phyloP scores from a whole-genome alignment of 2,888 invertebrate species.

The Aspidapion aeneum region DNA sequence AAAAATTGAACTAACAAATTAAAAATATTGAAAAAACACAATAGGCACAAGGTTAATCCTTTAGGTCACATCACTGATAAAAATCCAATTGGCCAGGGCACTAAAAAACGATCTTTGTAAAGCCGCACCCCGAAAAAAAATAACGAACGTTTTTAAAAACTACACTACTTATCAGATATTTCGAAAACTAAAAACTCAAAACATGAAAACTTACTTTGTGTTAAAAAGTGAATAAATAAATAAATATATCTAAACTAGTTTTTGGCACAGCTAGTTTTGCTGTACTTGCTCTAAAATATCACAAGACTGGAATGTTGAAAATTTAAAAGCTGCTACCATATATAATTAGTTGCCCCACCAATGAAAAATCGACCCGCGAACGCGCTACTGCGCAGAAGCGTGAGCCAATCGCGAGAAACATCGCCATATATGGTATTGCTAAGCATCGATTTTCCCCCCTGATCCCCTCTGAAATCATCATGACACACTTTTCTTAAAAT shows the following conservation, averaged over 20 bases:
- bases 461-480: constrained; percentile 31
- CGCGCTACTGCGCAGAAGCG: constrained; percentile 36
- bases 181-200: constrained; percentile 5
- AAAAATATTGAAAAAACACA: too few relatives aligned
- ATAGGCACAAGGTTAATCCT: too few relatives aligned
- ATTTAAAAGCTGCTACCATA: constrained; percentile 41
- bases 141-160: too few relatives aligned
- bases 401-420: constrained; percentile 65
- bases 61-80: too few relatives aligned
- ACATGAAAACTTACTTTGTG: constrained; percentile 36
- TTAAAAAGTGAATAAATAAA: constrained; percentile 35
- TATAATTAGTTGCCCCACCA: constrained; percentile 56
- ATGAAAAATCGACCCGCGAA: constrained; percentile 44
- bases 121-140: too few relatives aligned
- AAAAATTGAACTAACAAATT: too few relatives aligned
- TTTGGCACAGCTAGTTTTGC: constrained; percentile 36
- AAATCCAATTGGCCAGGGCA: too few relatives aligned
- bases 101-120: too few relatives aligned
- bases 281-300: constrained; percentile 40
- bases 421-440: constrained; percentile 78
- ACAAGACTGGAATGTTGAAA: constrained; percentile 44
- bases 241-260: constrained; percentile 32
- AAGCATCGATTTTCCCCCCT: constrained; percentile 55
- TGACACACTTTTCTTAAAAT: constrained; percentile 36
- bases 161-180: too few relatives aligned